Evolutionary conservation across 1,140 invertebrate species (phyloP), one percentile per base, ranked within the genome.

Genomic region (Leptinotarsa texana): DNA sequence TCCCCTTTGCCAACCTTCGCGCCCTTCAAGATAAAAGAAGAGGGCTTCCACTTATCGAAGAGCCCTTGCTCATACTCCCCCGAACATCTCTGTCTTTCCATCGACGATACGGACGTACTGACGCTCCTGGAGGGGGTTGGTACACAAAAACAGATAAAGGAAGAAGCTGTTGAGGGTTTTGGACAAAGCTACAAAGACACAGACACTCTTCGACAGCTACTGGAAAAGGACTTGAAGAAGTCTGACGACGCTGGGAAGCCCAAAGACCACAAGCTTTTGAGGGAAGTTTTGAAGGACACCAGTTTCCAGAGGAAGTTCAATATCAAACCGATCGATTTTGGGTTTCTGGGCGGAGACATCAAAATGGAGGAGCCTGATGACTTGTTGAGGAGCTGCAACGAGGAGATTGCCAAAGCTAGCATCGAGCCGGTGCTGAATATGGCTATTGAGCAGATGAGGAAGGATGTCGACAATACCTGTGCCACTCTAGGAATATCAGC

Each of bases 391-490:
- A 87, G 86, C 80, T 86, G 87, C 74, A 88, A 91, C 63, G 90
- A 89, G 3, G 88, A 91, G 48, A 86, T 92, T 61, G 89, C 89
- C n/a, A 88, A 90, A 42, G 91, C 92, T 78, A 90, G 92, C 80
- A 93, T 96, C 76, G 94, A 95, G 83, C 93, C 94, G 8, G 92
- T 96, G 17, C 88, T 96, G 22, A 94, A 91, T 72, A 87, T 96
- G 82, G 94, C 94, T 6, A 93, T 96, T 78, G 94, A 96, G 80
- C 93, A 96, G 82, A 90, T 94, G 73, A 92, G 93, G 75, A 92
- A 92, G 79, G 94, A 96, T 83, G 93, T 96, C 48, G 91, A 94
- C 79, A 93, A 92, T 80, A 95, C 94, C 3, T 96, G 94, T 83
- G 90, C 91, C 4, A 90, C 93, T 72, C 89, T 96, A 77, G 93